Evolutionary conservation across 2,113 vertebrate species (phyloP), one percentile per base, ranked within the genome.

Genomic region (Platichthys stellatus): DNA sequence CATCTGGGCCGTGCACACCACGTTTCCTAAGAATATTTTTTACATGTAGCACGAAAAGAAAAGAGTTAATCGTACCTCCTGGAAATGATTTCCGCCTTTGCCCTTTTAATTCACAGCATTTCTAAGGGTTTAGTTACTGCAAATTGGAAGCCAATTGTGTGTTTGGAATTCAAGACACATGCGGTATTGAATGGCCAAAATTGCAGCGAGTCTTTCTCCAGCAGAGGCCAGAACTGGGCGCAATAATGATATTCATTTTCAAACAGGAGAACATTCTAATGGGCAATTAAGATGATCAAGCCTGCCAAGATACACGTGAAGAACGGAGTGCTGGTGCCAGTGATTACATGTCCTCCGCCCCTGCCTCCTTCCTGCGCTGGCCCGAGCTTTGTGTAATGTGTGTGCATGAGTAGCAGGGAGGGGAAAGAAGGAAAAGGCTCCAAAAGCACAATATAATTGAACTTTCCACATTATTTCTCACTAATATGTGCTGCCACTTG

Each of bases 261-360:
- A 94, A 94, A 94, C 93, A 94, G 92, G 90, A 94, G 93, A 94
- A 93, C 91, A 93, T 94, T 93, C 92, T 94, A 95, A 95, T 95
- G 94, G 94, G 93, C 94, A 95, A 95, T 95, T 95, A 95, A 94
- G 94, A 95, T 90, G 91, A 95, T 95, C 94, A 94, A 94, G 91
- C 91, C 93, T 94, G 94, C 94, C 94, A 94, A 94, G 93, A 90
- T 93, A 86, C 92, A 94, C 88, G 89, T 94, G 92, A 93, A 93
- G 92, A 94, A 83, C 84, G 59, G 78, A 84, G 90, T 85, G 83
- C 90, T 67, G 86, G 92, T 94, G 93, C 93, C 93, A 91, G 91
- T 85, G 85, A 90, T 93, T 92, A 88, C 81, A 78, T 91, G 91
- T 93, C 89, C 87, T 88, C 90, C 90, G 86, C 85, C 89, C 83